phyloP scores from a whole-genome alignment of 2,888 invertebrate genomes.

The Cylloceria caligata region DNA sequence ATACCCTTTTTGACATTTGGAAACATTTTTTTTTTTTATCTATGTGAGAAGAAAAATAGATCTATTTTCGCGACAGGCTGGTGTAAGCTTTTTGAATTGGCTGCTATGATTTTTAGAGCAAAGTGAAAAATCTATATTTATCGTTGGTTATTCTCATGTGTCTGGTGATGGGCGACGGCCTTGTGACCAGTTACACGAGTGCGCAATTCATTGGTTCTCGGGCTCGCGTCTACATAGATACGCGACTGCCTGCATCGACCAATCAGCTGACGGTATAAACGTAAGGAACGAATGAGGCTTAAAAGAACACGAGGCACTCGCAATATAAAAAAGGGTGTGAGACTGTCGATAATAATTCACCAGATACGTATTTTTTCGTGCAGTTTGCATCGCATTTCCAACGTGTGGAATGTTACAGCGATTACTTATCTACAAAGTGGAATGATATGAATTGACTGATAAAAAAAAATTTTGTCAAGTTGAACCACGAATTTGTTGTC shows the following conservation, averaged over 20 bases:
- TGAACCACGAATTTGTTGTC: neutral
- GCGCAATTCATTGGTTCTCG: neutral
- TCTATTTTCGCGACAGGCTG: neutral
- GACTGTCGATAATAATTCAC: neutral
- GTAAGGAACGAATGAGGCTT: slow-evolving; percentile 12
- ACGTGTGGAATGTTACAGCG: neutral
- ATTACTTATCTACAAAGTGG: neutral
- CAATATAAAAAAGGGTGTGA: neutral
- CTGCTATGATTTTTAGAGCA: slow-evolving; percentile 6
- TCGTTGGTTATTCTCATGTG: slow-evolving; percentile 52
- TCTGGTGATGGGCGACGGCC: neutral
- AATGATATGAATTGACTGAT: neutral
- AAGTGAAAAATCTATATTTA: slow-evolving; percentile 54
- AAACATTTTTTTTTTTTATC: slow-evolving; percentile 20
- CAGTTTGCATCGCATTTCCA: neutral
- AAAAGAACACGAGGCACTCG: neutral
- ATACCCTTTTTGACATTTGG: neutral
- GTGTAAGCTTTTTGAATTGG: neutral
- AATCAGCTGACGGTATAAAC: neutral
- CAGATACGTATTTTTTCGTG: slow-evolving; percentile 22
- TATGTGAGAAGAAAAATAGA: neutral
- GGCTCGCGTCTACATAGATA: neutral
- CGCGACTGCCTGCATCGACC: slow-evolving; percentile 34
- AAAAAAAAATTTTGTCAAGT: neutral
- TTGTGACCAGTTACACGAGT: slow-evolving; percentile 43